Percentiles rank a stretch among this genome's conserved stretches.
Conservation (phyloP, 2,797 vertebrate genomes). For the Meda fulgida region DNA sequence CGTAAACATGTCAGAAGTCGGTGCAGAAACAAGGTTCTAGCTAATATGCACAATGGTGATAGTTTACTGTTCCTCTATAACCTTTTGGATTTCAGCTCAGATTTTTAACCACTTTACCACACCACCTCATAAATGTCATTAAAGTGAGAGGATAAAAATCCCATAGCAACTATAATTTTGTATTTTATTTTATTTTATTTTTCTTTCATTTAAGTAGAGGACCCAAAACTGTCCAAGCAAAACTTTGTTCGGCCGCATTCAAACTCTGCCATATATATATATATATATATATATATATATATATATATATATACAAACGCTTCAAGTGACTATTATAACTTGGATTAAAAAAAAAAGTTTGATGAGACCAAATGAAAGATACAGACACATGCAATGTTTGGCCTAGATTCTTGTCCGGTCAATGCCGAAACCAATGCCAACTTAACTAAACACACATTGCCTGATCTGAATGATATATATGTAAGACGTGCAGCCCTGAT, state of each 20-base stretch:
- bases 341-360: not conserved
- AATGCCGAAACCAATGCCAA: not conserved
- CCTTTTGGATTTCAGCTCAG: not conserved
- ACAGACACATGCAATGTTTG: constrained; percentile 5
- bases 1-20: not conserved
- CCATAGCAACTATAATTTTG: not conserved
- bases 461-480: constrained; percentile 17
- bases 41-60: not conserved
- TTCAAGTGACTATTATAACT: constrained; percentile 22
- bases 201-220: not conserved
- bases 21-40: not conserved
- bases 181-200: not conserved
- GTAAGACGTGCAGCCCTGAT: constrained; percentile 35
- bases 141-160: not conserved
- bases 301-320: not conserved
- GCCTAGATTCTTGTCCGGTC: constrained; percentile 1
- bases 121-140: not conserved
- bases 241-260: not conserved
- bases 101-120: not conserved
- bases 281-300: not conserved
- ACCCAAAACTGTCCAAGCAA: constrained; percentile 2
- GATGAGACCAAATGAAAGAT: constrained; percentile 28
- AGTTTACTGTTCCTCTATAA: not conserved
- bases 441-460: constrained; percentile 40
- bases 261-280: not conserved